Conservation (phyloP, 2,797 vertebrate species). For the Alectoris magna region DNA sequence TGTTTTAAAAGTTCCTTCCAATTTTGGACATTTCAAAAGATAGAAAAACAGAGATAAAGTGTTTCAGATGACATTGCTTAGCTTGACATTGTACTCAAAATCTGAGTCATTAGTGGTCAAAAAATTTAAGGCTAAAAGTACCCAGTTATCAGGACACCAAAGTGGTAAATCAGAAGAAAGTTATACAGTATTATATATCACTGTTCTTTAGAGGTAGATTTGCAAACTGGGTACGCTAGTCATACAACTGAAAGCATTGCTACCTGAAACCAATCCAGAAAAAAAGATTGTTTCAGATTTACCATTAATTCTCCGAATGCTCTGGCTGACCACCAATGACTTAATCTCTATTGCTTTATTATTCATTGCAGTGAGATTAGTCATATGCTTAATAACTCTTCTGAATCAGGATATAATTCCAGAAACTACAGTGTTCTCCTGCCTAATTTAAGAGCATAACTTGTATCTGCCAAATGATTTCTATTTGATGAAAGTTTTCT, state of each 20-base stretch:
- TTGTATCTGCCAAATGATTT: not conserved
- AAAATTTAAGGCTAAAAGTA: not conserved
- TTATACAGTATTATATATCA: not conserved
- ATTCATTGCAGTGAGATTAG: not conserved
- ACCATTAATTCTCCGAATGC: not conserved
- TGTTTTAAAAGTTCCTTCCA: not conserved
- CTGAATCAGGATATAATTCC: slow-evolving; percentile 37
- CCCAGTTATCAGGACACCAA: not conserved
- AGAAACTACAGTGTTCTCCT: not conserved
- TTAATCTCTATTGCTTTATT: not conserved
- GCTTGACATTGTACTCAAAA: not conserved
- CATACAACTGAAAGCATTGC: not conserved
- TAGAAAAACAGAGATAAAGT: not conserved
- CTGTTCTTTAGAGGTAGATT: not conserved
- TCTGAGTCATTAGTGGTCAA: not conserved
- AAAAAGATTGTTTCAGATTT: not conserved
- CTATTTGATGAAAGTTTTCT: not conserved
- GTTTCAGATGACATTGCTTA: not conserved
- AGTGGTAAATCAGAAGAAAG: not conserved
- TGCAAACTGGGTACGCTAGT: not conserved
- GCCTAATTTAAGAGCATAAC: not conserved
- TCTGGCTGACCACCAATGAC: not conserved
- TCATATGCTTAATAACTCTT: slow-evolving; percentile 25
- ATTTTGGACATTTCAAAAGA: not conserved
- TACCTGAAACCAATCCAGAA: not conserved